Percentiles rank a stretch among this genome's conserved stretches.
phyloP scores from a whole-genome alignment of 2,113 vertebrate genomes.

The Oriolus oriolus region DNA sequence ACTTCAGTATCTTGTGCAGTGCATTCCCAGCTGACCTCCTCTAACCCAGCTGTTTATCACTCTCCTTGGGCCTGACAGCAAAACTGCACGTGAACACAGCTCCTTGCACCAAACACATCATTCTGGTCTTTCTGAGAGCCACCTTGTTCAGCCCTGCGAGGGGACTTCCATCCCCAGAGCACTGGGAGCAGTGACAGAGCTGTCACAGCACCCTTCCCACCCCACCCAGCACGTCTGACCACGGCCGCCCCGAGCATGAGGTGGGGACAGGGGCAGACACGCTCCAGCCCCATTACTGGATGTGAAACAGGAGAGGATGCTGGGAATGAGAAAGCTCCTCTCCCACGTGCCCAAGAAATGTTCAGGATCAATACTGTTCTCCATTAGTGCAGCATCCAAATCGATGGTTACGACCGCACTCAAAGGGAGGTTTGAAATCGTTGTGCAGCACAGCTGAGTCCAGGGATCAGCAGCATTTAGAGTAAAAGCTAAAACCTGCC shows the following conservation, averaged over 20 bases:
- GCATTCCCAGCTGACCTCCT: background rate
- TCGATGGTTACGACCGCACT: background rate
- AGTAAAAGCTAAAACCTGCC: background rate
- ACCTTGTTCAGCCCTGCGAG: rapidly evolving
- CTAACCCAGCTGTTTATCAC: background rate
- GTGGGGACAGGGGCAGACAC: rapidly evolving
- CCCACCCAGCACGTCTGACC: rapidly evolving
- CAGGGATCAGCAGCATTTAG: background rate
- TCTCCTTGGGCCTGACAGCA: background rate
- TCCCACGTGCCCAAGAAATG: background rate
- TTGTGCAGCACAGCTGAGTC: background rate
- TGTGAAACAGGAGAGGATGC: rapidly evolving
- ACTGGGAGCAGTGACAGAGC: background rate
- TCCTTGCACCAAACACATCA: rapidly evolving
- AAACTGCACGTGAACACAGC: rapidly evolving
- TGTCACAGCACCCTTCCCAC: background rate
- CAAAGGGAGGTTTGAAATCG: background rate
- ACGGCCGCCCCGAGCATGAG: background rate
- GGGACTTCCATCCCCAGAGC: background rate
- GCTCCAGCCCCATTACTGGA: rapidly evolving
- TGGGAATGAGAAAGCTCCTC: background rate
- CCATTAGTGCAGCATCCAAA: background rate
- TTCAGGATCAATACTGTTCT: background rate
- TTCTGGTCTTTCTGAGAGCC: background rate
- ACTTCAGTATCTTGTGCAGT: background rate